These are phyloP conservation scores for Strix uralensis DNA, from an alignment of 2,113 vertebrate species.

Conservation along the genomic window DNA sequence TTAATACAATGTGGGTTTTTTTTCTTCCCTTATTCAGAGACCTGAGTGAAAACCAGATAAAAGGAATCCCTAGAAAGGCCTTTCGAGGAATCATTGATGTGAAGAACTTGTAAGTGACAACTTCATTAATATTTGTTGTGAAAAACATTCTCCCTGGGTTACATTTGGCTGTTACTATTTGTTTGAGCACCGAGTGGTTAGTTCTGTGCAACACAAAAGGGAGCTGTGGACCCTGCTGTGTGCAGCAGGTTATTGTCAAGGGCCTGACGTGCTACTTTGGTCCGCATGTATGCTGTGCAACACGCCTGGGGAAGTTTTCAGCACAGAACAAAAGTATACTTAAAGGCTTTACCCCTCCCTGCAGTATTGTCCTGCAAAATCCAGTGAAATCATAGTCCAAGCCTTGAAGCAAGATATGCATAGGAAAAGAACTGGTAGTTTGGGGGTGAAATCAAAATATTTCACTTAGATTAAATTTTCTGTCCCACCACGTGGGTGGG, in stretches of 20 bases:
- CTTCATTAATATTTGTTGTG: conserved; percentile 11
- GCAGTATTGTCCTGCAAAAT: neutral
- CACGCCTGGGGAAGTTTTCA: neutral
- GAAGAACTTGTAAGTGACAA: conserved; percentile 95
- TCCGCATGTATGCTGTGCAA: neutral
- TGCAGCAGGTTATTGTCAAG: neutral
- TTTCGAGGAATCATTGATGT: conserved; percentile 94
- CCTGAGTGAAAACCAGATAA: conserved; percentile 97
- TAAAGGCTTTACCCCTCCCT: neutral
- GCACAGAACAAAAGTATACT: neutral
- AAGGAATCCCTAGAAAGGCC: conserved; percentile 96
- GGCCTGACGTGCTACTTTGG: neutral
- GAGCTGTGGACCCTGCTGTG: neutral
- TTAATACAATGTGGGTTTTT: neutral
- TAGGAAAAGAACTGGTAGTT: neutral
- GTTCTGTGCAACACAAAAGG: neutral
- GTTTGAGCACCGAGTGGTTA: neutral
- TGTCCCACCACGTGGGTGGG: neutral
- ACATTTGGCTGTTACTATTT: neutral
- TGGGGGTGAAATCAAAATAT: neutral
- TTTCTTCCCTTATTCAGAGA: conserved; percentile 80
- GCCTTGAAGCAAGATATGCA: neutral
- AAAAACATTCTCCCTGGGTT: neutral
- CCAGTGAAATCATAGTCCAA: neutral
- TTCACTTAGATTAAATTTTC: neutral